phyloP scores from a whole-genome alignment of 2,113 vertebrate genomes.

The Physeter macrocephalus region DNA sequence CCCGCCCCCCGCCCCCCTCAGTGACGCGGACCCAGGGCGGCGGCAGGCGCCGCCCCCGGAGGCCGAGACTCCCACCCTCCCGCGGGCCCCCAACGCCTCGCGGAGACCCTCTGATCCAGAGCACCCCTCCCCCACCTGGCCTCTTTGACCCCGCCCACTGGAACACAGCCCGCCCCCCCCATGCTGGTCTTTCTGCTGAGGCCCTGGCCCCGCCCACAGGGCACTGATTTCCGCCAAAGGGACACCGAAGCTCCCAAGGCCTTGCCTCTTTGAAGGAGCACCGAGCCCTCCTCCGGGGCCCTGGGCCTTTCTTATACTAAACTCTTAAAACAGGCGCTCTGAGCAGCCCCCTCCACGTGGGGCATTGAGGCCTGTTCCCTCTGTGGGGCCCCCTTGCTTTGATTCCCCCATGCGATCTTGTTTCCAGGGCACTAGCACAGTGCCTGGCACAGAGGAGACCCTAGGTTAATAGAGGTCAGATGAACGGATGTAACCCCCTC shows the following conservation, averaged over 20 bases:
- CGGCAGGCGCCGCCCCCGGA: background rate
- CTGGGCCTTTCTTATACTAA: background rate
- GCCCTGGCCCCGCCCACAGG: background rate
- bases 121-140: background rate
- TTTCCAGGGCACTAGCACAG: background rate
- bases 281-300: background rate
- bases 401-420: background rate
- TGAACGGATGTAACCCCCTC: background rate
- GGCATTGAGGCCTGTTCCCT: background rate
- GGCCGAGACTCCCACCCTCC: background rate
- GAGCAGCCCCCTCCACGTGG: background rate
- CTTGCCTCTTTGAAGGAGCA: background rate
- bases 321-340: background rate
- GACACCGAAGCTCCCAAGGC: background rate
- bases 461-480: background rate
- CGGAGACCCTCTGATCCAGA: background rate
- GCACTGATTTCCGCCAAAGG: background rate
- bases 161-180: background rate
- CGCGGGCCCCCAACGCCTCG: background rate
- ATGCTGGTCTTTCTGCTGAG: background rate
- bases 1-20: slow-evolving; percentile 53
- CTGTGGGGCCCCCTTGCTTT: background rate
- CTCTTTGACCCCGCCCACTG: background rate
- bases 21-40: slow-evolving; percentile 27
- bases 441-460: background rate